phyloP scores from a whole-genome alignment of 1,140 invertebrate species.

The Brachionus rubens region DNA sequence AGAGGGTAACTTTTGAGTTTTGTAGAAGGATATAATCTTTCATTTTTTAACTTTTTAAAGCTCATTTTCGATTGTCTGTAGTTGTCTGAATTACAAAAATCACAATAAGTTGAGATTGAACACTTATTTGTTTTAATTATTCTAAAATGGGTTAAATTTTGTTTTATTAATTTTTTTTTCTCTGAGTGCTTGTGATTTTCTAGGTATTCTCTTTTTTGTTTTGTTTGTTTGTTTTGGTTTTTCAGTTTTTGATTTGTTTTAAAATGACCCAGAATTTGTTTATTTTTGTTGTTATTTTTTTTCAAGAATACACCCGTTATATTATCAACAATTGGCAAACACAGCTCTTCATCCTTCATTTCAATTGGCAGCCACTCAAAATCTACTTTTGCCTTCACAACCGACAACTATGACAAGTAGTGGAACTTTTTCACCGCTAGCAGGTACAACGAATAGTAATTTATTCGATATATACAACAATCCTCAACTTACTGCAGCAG shows the following conservation, averaged over 20 bases:
- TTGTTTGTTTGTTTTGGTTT: constrained; percentile 13
- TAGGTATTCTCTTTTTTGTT: no score
- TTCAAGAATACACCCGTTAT: not conserved
- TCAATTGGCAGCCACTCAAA: not conserved
- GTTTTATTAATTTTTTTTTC: no score
- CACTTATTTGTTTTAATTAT: no score
- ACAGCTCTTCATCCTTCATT: not conserved
- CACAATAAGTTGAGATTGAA: no score
- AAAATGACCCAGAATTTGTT: not conserved
- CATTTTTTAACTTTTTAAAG: no score
- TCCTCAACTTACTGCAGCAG: not conserved
- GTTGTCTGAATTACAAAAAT: no score
- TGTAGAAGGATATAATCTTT: no score
- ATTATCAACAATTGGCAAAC: not conserved
- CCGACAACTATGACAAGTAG: not conserved
- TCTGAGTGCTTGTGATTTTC: no score
- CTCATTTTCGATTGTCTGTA: no score
- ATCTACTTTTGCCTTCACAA: not conserved
- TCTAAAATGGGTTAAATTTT: no score
- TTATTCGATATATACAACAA: not conserved
- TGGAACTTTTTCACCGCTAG: not conserved
- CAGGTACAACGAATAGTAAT: not conserved
- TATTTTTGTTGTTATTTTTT: not conserved
- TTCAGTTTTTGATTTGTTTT: not conserved
- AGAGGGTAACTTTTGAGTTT: no score